phyloP scores from a whole-genome alignment of 35 echinoderm and acorn worm genomes.

The Eucidaris tribuloides region DNA sequence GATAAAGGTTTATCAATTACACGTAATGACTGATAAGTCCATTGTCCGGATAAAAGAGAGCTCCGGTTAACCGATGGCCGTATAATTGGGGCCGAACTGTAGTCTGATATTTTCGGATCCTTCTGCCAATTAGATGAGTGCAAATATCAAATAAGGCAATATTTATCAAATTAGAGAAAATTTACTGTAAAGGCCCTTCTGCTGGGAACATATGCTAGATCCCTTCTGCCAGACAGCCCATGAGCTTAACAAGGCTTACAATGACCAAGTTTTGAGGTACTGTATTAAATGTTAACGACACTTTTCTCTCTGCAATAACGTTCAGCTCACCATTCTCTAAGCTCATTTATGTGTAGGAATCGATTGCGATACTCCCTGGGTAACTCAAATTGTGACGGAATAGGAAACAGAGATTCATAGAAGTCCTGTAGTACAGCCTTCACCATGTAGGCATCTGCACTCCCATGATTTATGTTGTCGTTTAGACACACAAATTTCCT shows the following conservation, averaged over 20 bases:
- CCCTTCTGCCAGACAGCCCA: too few species aligned
- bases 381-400: conserved; percentile 95
- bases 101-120: too few species aligned
- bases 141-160: too few species aligned
- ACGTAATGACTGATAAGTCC: too few species aligned
- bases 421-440: conserved; percentile 96
- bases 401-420: conserved; percentile 86
- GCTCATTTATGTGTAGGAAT: conserved; percentile 91
- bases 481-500: conserved; percentile 99
- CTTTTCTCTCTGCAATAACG: background rate
- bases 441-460: conserved; percentile 73
- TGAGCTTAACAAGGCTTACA: background rate
- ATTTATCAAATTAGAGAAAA: too few species aligned
- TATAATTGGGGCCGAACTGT: too few species aligned
- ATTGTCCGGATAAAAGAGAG: too few species aligned
- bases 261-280: background rate
- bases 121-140: too few species aligned
- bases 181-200: too few species aligned
- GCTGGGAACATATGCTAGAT: too few species aligned
- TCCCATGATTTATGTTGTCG: conserved; percentile 92
- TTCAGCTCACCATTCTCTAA: conserved; percentile 76
- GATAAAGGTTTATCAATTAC: too few species aligned
- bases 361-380: conserved; percentile 90
- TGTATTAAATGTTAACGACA: background rate
- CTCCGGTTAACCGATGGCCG: too few species aligned